Evolutionary conservation across 2,888 invertebrate species (phyloP).

Genomic region (Brenthis ino): DNA sequence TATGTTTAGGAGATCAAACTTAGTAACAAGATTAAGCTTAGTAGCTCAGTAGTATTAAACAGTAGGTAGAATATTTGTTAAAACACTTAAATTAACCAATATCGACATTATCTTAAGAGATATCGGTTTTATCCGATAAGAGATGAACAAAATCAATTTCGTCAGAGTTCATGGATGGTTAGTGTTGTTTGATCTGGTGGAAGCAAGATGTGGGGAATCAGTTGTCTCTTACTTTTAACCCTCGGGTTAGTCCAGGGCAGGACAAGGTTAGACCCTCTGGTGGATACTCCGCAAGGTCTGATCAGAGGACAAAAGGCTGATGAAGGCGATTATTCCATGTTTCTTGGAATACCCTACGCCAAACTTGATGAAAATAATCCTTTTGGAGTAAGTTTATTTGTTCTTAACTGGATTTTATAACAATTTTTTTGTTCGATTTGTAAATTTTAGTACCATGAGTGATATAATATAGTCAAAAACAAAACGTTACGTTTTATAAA

Average conservation of each 20-base stretch:
- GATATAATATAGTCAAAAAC: too few relatives aligned
- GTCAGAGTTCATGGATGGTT: neutral
- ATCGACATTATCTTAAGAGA: neutral
- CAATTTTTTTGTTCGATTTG: too few relatives aligned
- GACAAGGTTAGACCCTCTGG: conserved; percentile 52
- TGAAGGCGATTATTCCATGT: conserved; percentile 51
- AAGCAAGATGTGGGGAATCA: neutral
- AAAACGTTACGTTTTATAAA: too few relatives aligned
- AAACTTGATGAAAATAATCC: conserved; percentile 47
- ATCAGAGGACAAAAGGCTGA: conserved; percentile 49
- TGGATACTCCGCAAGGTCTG: conserved; percentile 52
- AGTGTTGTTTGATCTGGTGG: neutral
- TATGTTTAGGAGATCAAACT: too few relatives aligned
- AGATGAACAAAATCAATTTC: neutral
- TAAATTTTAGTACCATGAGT: too few relatives aligned
- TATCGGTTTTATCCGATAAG: neutral
- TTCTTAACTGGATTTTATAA: too few relatives aligned
- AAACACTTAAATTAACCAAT: neutral
- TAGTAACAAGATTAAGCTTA: too few relatives aligned
- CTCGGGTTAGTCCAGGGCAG: conserved; percentile 6
- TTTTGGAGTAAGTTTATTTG: conserved; percentile 49
- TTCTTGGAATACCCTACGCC: conserved; percentile 54
- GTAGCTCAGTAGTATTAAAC: too few relatives aligned
- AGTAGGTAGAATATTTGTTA: neutral
- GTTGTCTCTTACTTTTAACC: conserved; percentile 28